These are phyloP conservation scores for Hoplodrina ambigua DNA, from an alignment of 2,888 invertebrate species.

Conservation along the genomic window DNA sequence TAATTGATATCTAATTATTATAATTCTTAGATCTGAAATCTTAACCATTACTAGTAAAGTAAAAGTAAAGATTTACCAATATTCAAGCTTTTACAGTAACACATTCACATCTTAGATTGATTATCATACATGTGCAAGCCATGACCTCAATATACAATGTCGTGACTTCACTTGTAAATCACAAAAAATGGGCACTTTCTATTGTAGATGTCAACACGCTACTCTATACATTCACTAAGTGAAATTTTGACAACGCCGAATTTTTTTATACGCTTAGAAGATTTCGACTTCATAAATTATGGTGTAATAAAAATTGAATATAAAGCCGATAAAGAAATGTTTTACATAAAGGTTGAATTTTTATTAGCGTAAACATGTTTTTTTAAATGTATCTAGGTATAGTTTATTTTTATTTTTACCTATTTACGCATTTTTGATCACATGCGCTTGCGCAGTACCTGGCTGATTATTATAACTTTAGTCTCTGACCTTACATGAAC, in stretches of 20 bases:
- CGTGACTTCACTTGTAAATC: constrained; percentile 19
- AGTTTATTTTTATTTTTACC: not conserved
- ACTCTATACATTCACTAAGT: constrained; percentile 11
- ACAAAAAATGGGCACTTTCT: constrained; percentile 51
- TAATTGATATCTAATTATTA: too few species aligned
- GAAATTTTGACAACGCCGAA: constrained; percentile 27
- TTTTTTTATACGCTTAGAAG: not conserved
- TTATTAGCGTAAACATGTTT: not conserved
- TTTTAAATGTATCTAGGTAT: too few species aligned
- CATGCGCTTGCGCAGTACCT: not conserved
- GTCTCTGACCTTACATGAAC: constrained; percentile 1
- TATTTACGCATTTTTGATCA: not conserved
- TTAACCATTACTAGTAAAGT: not conserved
- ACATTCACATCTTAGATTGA: constrained; percentile 4
- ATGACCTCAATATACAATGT: constrained; percentile 40
- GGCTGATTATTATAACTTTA: not conserved
- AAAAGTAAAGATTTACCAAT: not conserved
- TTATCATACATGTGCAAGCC: constrained; percentile 8
- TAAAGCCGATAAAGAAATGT: constrained; percentile 1
- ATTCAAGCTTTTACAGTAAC: not conserved
- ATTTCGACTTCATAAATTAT: not conserved
- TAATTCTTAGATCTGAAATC: too few species aligned
- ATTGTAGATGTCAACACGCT: constrained; percentile 41
- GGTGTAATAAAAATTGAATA: too few species aligned
- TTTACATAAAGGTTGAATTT: not conserved